Base-by-base conservation (phyloP, 1,140 invertebrate species). In the Ostrea denselamellosa region DNA sequence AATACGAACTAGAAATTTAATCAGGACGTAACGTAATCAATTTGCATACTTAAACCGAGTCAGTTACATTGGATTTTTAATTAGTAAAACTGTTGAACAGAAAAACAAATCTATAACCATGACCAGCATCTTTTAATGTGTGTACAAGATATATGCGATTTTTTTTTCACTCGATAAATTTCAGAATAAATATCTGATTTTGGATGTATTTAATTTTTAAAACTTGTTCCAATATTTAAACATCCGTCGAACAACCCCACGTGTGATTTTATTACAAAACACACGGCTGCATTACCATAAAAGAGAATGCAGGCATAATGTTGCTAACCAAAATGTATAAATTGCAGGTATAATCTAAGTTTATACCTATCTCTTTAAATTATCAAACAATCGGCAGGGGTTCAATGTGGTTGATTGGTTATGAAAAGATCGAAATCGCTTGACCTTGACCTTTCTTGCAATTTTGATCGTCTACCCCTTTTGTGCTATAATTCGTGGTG, bases 371-470 rank as follows among this genome's bases (percentile, higher is more conserved):
- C 68, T 77, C 68, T 77, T 77, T 77, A 77, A 77, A 77, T 34
- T 77, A 77, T 77, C 68, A 77, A 77, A 77, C 68, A 77, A 77
- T 77, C 68, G 68, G 68, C 22, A 25, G 68, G 68, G 25, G 68
- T 77, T 77, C 68, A 77, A 34, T 77, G 68, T 77, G 68, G 68
- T 77, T 77, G 68, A 77, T 77, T 77, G 68, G 68, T 77, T 77
- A 77, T 77, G 68, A 77, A 77, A 77, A 77, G 68, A 77, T 77
- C 68, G 68, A 77, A 77, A 77, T 77, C 68, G 28, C 68, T 77
- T 77, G 68, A 77, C 68, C 68, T 77, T 77, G 68, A 14, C 68
- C 68, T 77, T 28, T 77, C 34, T 25, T 14, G 68, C 28, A 77
- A 77, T 77, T 77, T 77, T 77, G 68, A 77, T 77, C 68, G 68